Evolutionary conservation across 2,888 invertebrate genomes (phyloP).

Genomic region (Lithophane socia): DNA sequence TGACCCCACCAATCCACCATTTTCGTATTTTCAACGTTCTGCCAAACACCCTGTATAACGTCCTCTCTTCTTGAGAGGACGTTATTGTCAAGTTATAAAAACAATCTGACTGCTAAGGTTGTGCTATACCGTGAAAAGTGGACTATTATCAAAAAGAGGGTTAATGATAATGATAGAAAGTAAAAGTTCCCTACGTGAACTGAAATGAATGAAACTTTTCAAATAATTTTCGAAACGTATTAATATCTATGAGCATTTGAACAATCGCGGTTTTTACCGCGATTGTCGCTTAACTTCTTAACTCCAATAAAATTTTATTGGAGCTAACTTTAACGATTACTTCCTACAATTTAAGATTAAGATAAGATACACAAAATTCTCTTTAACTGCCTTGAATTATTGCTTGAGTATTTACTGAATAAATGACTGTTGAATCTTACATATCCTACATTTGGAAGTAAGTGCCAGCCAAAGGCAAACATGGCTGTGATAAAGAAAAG

Average conservation of each 20-base stretch:
- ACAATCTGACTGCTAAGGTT: neutral
- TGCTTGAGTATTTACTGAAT: conserved; percentile 31
- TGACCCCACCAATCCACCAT: too few species aligned
- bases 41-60: too few species aligned
- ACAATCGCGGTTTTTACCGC: conserved; percentile 59
- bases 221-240: conserved; percentile 51
- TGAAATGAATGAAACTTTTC: conserved; percentile 36
- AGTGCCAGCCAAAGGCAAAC: neutral
- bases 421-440: conserved; percentile 15
- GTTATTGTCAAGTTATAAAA: neutral
- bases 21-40: too few species aligned
- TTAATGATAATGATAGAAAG: conserved; percentile 8
- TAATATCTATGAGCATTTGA: conserved; percentile 53
- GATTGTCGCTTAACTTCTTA: conserved; percentile 48
- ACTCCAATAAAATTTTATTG: conserved; percentile 61
- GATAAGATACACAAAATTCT: conserved; percentile 66
- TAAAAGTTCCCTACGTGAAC: conserved; percentile 9
- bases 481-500: neutral
- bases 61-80: neutral
- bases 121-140: neutral
- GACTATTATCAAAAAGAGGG: neutral
- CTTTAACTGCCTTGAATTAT: conserved; percentile 66
- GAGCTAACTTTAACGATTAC: conserved; percentile 47
- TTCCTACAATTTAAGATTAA: conserved; percentile 65
- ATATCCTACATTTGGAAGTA: conserved; percentile 5